phyloP scores from a whole-genome alignment of 1,140 invertebrate species.

The Caenorhabditis tropicalis region DNA sequence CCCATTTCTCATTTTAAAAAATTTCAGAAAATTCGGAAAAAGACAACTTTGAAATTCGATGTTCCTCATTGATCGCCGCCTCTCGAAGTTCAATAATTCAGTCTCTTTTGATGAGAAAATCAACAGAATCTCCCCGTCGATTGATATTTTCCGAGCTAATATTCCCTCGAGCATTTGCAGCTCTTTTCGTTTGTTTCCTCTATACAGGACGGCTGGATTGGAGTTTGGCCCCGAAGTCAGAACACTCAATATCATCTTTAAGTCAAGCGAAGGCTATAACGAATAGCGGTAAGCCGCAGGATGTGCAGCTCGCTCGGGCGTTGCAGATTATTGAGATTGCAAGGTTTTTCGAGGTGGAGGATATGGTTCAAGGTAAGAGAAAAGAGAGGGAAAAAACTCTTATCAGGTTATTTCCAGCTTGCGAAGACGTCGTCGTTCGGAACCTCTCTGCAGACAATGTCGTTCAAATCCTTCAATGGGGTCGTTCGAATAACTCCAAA shows the following conservation, averaged over 20 bases:
- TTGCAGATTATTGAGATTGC: constrained; percentile 54
- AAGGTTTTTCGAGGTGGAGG: constrained; percentile 50
- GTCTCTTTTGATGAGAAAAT: background rate
- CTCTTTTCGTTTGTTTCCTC: constrained; percentile 37
- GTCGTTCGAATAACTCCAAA: constrained; percentile 28
- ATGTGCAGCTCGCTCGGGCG: constrained; percentile 43
- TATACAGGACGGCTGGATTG: constrained; percentile 53
- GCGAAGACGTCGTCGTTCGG: constrained; percentile 52
- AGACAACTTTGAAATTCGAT: background rate
- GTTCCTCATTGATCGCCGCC: background rate
- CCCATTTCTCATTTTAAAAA: background rate
- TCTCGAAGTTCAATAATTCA: constrained; percentile 1
- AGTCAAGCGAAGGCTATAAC: constrained; percentile 56
- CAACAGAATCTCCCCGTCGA: background rate
- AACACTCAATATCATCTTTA: constrained; percentile 30
- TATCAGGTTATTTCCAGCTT: constrained; percentile 34
- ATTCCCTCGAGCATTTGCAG: constrained; percentile 30
- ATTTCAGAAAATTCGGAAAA: background rate
- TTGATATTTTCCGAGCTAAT: background rate
- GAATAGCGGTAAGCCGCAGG: constrained; percentile 44
- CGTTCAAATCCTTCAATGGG: constrained; percentile 36
- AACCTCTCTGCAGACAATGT: constrained; percentile 33
- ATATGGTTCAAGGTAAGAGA: constrained; percentile 53
- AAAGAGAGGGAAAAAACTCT: too few species aligned
- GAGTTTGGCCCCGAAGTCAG: constrained; percentile 27